Conservation (phyloP, 2,113 vertebrate species). For the Helogale parvula region DNA sequence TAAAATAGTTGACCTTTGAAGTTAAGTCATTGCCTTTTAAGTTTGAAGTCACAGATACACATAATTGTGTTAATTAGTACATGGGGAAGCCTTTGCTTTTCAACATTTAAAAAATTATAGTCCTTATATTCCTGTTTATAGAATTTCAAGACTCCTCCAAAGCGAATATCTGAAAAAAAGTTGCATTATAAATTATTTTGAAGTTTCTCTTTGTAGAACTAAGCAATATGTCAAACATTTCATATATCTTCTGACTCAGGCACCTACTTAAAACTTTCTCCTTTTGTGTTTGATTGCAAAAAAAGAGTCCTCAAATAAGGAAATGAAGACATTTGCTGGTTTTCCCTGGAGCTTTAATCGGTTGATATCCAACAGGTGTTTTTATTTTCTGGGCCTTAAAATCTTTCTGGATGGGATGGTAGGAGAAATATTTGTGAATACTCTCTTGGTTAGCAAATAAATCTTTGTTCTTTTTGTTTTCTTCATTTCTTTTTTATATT, state of each 20-base stretch:
- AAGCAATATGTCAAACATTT: slow-evolving; percentile 67
- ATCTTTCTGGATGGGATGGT: slow-evolving; percentile 52
- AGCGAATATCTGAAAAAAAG: slow-evolving; percentile 61
- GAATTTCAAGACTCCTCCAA: slow-evolving; percentile 60
- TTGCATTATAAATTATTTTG: slow-evolving; percentile 63
- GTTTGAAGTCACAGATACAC: slow-evolving; percentile 40
- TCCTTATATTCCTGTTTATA: slow-evolving; percentile 60
- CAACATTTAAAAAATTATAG: background rate
- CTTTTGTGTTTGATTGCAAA: slow-evolving; percentile 64
- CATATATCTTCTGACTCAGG: slow-evolving; percentile 70
- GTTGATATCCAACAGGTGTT: slow-evolving; percentile 63
- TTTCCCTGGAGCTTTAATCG: slow-evolving; percentile 63
- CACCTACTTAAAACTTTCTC: slow-evolving; percentile 67
- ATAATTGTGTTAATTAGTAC: slow-evolving; percentile 49
- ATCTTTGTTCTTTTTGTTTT: slow-evolving; percentile 35
- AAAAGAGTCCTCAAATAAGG: slow-evolving; percentile 59
- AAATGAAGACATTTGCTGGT: slow-evolving; percentile 64
- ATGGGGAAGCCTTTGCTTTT: slow-evolving; percentile 45
- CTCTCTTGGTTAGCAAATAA: slow-evolving; percentile 53
- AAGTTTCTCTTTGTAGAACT: slow-evolving; percentile 71
- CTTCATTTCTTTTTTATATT: background rate
- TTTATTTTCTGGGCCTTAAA: slow-evolving; percentile 73
- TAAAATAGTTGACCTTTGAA: slow-evolving; percentile 43
- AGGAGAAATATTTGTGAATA: slow-evolving; percentile 54
- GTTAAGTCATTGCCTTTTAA: slow-evolving; percentile 58